phyloP scores from a whole-genome alignment of 2,113 vertebrate genomes.

The Psilopogon haemacephalus region DNA sequence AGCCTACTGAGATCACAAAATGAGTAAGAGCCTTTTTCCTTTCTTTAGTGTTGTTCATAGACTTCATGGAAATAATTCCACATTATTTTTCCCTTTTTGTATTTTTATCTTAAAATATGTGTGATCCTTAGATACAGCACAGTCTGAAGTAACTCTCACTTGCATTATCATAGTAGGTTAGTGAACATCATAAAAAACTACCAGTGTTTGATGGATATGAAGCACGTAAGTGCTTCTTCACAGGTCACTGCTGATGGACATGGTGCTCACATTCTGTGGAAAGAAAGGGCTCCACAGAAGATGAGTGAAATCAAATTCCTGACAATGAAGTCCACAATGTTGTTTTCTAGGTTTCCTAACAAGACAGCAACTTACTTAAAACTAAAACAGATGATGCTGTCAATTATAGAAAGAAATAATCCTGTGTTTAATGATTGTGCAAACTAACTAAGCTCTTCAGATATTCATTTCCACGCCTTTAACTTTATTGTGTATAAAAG shows the following conservation, averaged over 20 bases:
- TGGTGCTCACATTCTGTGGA: neutral
- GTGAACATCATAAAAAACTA: neutral
- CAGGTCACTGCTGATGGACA: neutral
- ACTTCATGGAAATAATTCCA: neutral
- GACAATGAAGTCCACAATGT: neutral
- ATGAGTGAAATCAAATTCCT: neutral
- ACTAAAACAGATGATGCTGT: neutral
- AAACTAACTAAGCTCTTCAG: neutral
- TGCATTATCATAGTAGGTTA: neutral
- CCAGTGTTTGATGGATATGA: neutral
- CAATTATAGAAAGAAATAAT: neutral
- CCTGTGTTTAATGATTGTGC: neutral
- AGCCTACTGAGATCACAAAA: neutral
- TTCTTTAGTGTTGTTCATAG: neutral
- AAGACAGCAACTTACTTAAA: neutral
- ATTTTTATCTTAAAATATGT: neutral
- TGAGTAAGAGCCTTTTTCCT: neutral
- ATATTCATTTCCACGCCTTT: neutral
- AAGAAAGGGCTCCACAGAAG: neutral
- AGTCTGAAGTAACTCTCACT: neutral
- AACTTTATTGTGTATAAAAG: neutral
- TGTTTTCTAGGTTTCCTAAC: neutral
- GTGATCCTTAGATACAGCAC: neutral
- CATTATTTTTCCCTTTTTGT: neutral
- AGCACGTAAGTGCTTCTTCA: neutral